Evolutionary conservation across 2,113 vertebrate genomes (phyloP).

Genomic region (Donacobius atricapilla): DNA sequence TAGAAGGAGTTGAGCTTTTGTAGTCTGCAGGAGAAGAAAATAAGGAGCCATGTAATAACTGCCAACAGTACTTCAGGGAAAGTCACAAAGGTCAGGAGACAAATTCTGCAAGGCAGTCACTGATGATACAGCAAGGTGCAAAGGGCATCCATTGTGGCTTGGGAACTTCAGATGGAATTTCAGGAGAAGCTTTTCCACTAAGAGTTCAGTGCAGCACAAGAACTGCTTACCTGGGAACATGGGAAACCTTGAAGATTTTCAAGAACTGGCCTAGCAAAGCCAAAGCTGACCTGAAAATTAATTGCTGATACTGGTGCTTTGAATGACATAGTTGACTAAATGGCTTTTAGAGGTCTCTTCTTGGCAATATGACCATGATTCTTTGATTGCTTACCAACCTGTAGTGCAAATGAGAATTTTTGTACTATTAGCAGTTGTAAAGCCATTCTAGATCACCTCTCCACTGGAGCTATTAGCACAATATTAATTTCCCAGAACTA

Average conservation of each 20-base stretch:
- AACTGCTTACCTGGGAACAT: accelerated
- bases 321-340: not conserved
- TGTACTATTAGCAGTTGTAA: not conserved
- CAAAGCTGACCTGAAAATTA: not conserved
- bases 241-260: not conserved
- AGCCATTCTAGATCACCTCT: not conserved
- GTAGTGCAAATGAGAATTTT: not conserved
- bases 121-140: not conserved
- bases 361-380: not conserved
- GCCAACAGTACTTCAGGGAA: not conserved
- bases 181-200: not conserved
- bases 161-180: not conserved
- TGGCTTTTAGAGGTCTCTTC: not conserved
- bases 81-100: not conserved
- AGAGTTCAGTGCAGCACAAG: not conserved
- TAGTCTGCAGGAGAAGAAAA: not conserved
- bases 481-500: not conserved
- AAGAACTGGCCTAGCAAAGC: not conserved
- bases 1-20: not conserved
- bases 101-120: not conserved
- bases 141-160: not conserved
- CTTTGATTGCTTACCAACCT: not conserved
- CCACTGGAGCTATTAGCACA: not conserved
- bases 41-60: not conserved
- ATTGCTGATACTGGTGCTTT: not conserved